A percentile compares a stretch with the other conserved stretches of the same genome.
phyloP scores from a whole-genome alignment of 2,888 invertebrate species.

The Tillus elongatus region DNA sequence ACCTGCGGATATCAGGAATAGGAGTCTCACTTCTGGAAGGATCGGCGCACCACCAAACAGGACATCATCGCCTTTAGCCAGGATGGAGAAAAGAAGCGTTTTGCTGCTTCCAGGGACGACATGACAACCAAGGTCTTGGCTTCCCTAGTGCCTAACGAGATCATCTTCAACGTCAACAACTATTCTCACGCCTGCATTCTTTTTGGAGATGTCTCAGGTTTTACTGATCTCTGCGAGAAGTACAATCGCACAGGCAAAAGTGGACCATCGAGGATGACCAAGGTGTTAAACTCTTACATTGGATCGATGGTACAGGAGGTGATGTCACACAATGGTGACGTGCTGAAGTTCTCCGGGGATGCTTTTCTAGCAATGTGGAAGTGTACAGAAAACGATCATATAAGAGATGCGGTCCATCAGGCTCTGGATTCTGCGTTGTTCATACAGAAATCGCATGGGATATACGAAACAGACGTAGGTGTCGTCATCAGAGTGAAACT shows the following conservation, averaged over 20 bases:
- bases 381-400: conserved; percentile 43
- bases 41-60: conserved; percentile 10
- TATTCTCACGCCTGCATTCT: conserved; percentile 49
- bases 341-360: conserved; percentile 59
- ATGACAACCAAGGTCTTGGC: conserved; percentile 51
- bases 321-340: conserved; percentile 54
- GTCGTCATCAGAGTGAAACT: conserved; percentile 54
- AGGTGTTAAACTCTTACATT: conserved; percentile 60
- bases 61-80: conserved; percentile 7
- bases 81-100: conserved; percentile 7
- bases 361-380: conserved; percentile 61
- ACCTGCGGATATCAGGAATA: conserved; percentile 12
- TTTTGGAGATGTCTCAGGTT: conserved; percentile 56
- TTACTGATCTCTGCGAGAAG: conserved; percentile 55
- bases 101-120: conserved; percentile 23
- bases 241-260: conserved; percentile 56
- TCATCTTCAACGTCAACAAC: conserved; percentile 49
- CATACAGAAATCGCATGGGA: conserved; percentile 57
- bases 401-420: conserved; percentile 52
- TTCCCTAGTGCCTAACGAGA: conserved; percentile 57
- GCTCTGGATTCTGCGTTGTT: conserved; percentile 58
- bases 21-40: conserved; percentile 18
- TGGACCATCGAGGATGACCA: conserved; percentile 60
- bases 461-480: conserved; percentile 52
- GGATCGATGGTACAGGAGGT: conserved; percentile 63